Conservation (phyloP, 2,113 vertebrate genomes). For the Ictalurus furcatus region DNA sequence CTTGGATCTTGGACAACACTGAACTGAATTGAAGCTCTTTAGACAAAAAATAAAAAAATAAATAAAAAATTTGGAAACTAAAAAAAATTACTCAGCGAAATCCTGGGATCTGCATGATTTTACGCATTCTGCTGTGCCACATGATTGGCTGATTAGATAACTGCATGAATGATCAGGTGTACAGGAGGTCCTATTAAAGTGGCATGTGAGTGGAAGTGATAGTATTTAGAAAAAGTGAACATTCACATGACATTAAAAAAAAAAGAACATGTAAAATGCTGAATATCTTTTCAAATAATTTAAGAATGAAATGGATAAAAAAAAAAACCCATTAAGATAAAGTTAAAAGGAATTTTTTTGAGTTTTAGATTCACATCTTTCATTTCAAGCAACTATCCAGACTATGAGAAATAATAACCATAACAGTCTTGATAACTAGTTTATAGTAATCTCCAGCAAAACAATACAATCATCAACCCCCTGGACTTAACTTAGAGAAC, state of each 20-base stretch:
- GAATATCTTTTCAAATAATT: neutral
- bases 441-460: neutral
- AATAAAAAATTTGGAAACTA: no score
- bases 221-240: neutral
- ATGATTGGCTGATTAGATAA: neutral
- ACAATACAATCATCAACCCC: no score
- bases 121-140: neutral
- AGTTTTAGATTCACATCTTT: neutral
- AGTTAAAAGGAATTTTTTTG: neutral
- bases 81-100: no score
- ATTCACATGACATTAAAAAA: neutral
- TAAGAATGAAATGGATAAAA: neutral
- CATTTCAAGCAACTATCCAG: neutral
- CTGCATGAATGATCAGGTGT: neutral
- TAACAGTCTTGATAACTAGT: neutral
- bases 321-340: neutral
- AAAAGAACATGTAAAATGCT: neutral
- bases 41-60: no score
- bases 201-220: neutral
- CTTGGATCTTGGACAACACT: neutral
- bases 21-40: neutral
- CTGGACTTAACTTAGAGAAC: neutral
- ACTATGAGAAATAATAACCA: neutral
- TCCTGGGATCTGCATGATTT: neutral
- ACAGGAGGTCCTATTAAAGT: neutral